Percentiles rank a stretch among this genome's conserved stretches.
These are phyloP conservation scores for Drosophila sulfurigaster DNA, from an alignment of 1,140 invertebrate genomes.

Conservation along the genomic window DNA sequence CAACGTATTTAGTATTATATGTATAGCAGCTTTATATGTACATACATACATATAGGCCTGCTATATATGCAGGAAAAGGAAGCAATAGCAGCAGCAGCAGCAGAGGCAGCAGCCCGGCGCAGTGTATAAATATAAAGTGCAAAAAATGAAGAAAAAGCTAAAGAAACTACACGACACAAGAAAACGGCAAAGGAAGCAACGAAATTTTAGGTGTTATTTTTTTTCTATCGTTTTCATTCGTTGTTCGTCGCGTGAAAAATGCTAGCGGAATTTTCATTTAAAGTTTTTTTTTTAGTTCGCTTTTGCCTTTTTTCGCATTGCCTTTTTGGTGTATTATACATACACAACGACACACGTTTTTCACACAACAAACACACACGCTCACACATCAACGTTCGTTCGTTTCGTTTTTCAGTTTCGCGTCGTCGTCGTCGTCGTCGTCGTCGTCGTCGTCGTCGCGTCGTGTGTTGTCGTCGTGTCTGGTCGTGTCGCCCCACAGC, in stretches of 20 bases:
- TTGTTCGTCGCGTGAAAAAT: conserved; percentile 47
- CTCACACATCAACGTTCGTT: conserved; percentile 34
- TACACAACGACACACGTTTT: conserved; percentile 75
- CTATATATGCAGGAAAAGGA: conserved; percentile 49
- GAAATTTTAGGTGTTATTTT: conserved; percentile 33
- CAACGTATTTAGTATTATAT: conserved; percentile 14
- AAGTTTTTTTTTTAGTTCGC: conserved; percentile 51
- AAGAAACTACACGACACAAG: conserved; percentile 43
- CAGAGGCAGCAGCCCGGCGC: conserved; percentile 34
- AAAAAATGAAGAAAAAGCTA: conserved; percentile 42
- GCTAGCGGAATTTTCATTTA: conserved; percentile 68
- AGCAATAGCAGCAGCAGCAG: conserved; percentile 12
- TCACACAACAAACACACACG: conserved; percentile 54
- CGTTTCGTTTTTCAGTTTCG: conserved; percentile 45
- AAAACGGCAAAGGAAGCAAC: conserved; percentile 22
- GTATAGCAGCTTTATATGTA: conserved; percentile 15
- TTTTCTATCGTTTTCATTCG: not conserved
- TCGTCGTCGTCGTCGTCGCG: conserved; percentile 25
- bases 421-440: conserved; percentile 26
- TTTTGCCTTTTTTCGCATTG: conserved; percentile 43
- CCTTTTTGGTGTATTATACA: conserved; percentile 76
- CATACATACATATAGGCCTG: conserved; percentile 12
- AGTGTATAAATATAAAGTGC: conserved; percentile 54
- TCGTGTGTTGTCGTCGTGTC: conserved; percentile 29
- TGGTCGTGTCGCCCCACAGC: conserved; percentile 20